Evolutionary conservation across 2,888 invertebrate species (phyloP).

Genomic region (Eledone cirrhosa): DNA sequence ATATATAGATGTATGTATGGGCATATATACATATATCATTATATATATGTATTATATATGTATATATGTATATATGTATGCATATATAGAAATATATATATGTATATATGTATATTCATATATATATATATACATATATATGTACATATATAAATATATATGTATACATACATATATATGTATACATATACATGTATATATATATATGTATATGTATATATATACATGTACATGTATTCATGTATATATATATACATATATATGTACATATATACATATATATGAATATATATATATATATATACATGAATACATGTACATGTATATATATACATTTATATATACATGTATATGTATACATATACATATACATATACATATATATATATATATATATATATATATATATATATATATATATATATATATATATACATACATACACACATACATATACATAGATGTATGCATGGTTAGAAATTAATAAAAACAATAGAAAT

Average conservation of each 20-base stretch:
- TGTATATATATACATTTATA: not conserved
- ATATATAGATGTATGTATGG: too few relatives aligned
- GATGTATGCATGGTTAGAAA: not conserved
- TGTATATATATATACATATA: not conserved
- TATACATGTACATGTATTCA: not conserved
- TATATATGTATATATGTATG: too few relatives aligned
- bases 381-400: not conserved
- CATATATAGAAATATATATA: too few relatives aligned
- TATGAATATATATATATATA: not conserved
- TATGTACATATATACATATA: not conserved
- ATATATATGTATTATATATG: too few relatives aligned
- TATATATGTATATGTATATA: not conserved
- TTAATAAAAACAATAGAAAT: not conserved
- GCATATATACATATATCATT: too few relatives aligned
- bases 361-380: not conserved
- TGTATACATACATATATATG: not conserved
- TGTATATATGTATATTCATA: too few relatives aligned
- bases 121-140: too few relatives aligned
- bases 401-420: not conserved
- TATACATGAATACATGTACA: not conserved
- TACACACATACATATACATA: not conserved
- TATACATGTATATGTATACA: not conserved
- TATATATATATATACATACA: too few relatives aligned
- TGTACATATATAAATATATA: too few relatives aligned
- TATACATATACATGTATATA: conserved; percentile 17